A percentile compares a stretch with the other conserved stretches of the same genome.
These are phyloP conservation scores for Tetramorium simillimum DNA, from an alignment of 1,140 invertebrate genomes.

Conservation along the genomic window DNA sequence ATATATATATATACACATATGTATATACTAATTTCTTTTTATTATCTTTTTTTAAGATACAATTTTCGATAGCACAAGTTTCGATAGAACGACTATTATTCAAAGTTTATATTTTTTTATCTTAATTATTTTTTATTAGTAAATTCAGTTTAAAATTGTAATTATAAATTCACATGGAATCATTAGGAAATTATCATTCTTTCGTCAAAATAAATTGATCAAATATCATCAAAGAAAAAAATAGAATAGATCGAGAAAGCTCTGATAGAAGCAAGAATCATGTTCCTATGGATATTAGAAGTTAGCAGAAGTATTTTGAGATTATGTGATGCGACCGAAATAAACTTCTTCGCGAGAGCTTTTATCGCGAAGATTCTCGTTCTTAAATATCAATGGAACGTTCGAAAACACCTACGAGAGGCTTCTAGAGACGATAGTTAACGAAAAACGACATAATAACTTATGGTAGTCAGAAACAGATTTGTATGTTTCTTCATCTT, in stretches of 20 bases:
- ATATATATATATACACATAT: too few species aligned
- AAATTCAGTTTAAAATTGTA: background rate
- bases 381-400: constrained; percentile 35
- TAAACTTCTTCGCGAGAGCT: constrained; percentile 63
- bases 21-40: background rate
- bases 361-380: constrained; percentile 55
- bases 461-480: background rate
- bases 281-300: constrained; percentile 38
- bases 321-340: constrained; percentile 70
- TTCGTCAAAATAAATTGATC: background rate
- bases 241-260: constrained; percentile 4
- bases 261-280: constrained; percentile 1
- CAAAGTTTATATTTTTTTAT: background rate
- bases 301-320: constrained; percentile 67
- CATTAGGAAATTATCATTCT: background rate
- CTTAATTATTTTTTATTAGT: background rate
- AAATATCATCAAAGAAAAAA: background rate
- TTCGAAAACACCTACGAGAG: constrained; percentile 13
- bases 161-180: background rate
- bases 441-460: constrained; percentile 7
- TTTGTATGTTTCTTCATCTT: background rate
- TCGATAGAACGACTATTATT: background rate
- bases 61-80: background rate
- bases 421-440: background rate
- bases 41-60: background rate